These are phyloP conservation scores for Coelopa pilipes DNA, from an alignment of 2,888 invertebrate species.

Conservation along the genomic window DNA sequence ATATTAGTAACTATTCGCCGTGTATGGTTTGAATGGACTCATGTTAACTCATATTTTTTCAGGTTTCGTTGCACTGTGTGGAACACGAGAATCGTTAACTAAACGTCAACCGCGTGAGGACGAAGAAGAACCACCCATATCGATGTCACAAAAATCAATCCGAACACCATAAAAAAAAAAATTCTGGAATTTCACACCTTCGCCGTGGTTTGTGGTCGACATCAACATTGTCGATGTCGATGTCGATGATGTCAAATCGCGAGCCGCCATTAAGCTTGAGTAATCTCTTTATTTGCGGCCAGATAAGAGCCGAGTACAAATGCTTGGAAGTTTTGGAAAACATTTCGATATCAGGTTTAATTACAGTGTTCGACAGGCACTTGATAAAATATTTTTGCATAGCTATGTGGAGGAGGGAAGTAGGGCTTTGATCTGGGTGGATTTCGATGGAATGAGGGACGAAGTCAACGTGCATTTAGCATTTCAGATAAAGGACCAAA, in stretches of 20 bases:
- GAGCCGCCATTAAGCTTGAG: not conserved
- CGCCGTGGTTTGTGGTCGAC: not conserved
- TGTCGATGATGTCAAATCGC: too few relatives aligned
- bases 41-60: constrained; percentile 6
- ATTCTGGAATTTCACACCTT: not conserved
- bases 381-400: constrained; percentile 11
- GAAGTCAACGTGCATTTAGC: not conserved
- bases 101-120: too few relatives aligned
- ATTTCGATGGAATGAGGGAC: not conserved
- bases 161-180: too few relatives aligned
- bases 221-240: not conserved
- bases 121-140: too few relatives aligned
- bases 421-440: not conserved
- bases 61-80: constrained; percentile 17
- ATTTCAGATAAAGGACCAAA: not conserved
- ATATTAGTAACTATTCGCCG: not conserved
- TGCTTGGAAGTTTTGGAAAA: not conserved
- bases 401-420: not conserved
- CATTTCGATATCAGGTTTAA: not conserved
- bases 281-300: not conserved
- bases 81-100: not conserved
- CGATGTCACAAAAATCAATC: too few relatives aligned
- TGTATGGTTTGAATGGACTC: not conserved
- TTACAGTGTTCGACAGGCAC: not conserved
- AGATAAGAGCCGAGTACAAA: constrained; percentile 3